Evolutionary conservation across 2,888 invertebrate genomes (phyloP).

Genomic region (Drosophila mercatorum): DNA sequence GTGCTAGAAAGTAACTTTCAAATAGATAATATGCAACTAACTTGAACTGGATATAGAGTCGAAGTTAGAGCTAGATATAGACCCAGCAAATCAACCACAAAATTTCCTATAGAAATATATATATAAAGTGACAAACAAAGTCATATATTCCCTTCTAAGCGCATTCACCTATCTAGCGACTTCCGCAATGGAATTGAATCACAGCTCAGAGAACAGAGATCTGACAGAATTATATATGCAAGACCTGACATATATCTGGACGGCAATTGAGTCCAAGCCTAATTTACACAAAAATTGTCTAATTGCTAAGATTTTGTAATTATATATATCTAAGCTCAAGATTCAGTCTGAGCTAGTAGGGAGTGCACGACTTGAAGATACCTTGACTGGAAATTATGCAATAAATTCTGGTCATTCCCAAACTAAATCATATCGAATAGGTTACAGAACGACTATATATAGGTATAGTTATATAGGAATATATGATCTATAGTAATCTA

Average conservation of each 20-base stretch:
- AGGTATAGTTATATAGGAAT: too few species aligned
- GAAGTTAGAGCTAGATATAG: too few species aligned
- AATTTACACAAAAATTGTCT: conserved; percentile 9
- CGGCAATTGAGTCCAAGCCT: conserved; percentile 22
- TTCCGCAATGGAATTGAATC: conserved; percentile 22
- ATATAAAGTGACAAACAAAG: neutral
- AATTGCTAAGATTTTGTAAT: conserved; percentile 6
- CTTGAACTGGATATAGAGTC: too few species aligned
- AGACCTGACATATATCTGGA: neutral
- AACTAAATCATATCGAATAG: too few species aligned
- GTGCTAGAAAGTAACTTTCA: too few species aligned
- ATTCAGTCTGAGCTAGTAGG: too few species aligned
- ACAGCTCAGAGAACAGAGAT: neutral
- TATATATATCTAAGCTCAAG: neutral
- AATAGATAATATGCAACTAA: too few species aligned
- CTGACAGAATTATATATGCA: conserved; percentile 23
- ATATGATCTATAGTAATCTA: too few species aligned
- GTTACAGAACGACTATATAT: too few species aligned
- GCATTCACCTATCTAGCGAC: conserved; percentile 10
- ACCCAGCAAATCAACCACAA: too few species aligned
- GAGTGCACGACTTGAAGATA: neutral
- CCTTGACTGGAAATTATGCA: neutral
- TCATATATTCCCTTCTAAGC: neutral
- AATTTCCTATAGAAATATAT: too few species aligned
- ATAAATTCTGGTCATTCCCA: too few species aligned